phyloP scores from a whole-genome alignment of 2,113 vertebrate species.

The Centrocercus urophasianus region DNA sequence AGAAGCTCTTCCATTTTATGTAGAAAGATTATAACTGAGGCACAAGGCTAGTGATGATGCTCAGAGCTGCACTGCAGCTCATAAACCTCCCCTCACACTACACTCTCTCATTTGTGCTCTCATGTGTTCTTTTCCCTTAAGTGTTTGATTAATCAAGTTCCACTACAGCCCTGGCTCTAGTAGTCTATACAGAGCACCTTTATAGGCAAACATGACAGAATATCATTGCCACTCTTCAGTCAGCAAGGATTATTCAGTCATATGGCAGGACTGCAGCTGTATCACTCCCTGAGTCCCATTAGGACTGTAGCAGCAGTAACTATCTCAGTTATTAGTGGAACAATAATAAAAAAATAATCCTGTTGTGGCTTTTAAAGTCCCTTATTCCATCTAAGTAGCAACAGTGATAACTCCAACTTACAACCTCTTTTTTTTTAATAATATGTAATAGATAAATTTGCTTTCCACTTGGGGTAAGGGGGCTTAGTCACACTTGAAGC shows the following conservation, averaged over 20 bases:
- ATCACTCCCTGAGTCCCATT: background rate
- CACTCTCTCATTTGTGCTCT: too few relatives aligned
- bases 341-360: background rate
- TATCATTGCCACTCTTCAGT: accelerated
- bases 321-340: background rate
- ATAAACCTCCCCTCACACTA: background rate
- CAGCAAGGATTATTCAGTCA: background rate
- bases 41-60: background rate
- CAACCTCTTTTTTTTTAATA: background rate
- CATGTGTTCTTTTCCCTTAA: background rate
- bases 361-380: background rate
- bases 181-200: background rate
- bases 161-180: background rate
- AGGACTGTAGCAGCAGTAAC: background rate
- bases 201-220: background rate
- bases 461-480: background rate
- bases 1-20: background rate
- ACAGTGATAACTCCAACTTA: background rate
- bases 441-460: background rate
- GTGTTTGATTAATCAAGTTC: background rate
- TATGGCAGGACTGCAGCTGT: too few relatives aligned
- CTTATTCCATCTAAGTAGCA: background rate
- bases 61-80: background rate
- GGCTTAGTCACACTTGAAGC: background rate
- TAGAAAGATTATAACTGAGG: background rate